Base-by-base conservation (phyloP, 2,113 vertebrate genomes). In the Hypanus sabinus region DNA sequence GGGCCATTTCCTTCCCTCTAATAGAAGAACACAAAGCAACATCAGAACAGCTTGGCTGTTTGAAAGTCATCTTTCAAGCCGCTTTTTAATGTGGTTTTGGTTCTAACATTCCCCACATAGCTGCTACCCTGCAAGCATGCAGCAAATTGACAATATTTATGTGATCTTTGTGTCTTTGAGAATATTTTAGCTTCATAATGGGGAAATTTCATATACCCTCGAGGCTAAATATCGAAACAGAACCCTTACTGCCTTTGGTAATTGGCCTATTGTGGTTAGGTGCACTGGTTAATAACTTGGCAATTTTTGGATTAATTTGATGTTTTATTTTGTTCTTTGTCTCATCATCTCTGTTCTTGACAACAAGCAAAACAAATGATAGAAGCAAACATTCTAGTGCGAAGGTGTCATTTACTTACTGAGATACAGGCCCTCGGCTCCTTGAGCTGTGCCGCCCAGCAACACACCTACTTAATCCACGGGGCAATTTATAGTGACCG, bases 51-150 rank as follows among this genome's bases (percentile, higher is more conserved):
- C 62, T 36, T 30, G 46, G 4, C 18, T 91, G 62, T 38, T 36
- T 92, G 14, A 92, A 70, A 92, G 70, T 92, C 88, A 92, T 33
- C 33, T 91, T 36, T 9, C 30, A 36, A 33, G 55, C 83, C 14
- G 22, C 24, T 87, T 27, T 87, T 87, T 87, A 55, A 87, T 87
- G 83, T 87, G 55, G 33, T 92, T 92, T 46, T 70, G 70, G 88
- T 71, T 18, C 65, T 36, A 68, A 24, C 20, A 1, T 24, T 46
- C 68, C 5, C 16, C 65, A 71, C 70, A 92, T 92, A 62, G 24
- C 65, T 71, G 65, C 65, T 38, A 11, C 36, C 36, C 62, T 92
- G 3, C 4, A 70, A 92, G 33, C 65, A 70, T 36, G 33, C n/a
- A 10, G 62, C 20, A 71, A 92, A 70, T 92, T 92, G 70, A 11